These are phyloP conservation scores for Anthonomus grandis DNA, from an alignment of 1,140 invertebrate species.

Conservation along the genomic window DNA sequence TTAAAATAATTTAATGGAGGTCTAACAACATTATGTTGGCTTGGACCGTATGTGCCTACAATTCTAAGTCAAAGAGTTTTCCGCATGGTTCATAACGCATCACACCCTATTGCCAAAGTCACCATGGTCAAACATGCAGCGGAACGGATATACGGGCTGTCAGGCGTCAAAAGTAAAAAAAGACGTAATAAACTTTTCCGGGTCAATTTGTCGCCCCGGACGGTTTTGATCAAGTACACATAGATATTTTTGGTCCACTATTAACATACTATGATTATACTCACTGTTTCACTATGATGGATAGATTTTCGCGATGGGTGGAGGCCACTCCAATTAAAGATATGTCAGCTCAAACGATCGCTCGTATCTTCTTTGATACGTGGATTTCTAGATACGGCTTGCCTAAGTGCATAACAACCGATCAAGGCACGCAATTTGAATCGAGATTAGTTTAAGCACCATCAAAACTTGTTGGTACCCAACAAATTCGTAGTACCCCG, in stretches of 20 bases:
- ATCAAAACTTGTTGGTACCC: no score
- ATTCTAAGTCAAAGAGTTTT: no score
- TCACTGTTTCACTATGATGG: no score
- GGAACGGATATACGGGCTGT: conserved; percentile 31
- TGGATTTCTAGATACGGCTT: conserved; percentile 45
- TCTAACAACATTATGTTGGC: no score
- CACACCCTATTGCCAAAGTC: conserved; percentile 35
- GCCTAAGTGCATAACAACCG: conserved; percentile 45
- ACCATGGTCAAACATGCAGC: no score
- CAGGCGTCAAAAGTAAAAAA: conserved; percentile 36
- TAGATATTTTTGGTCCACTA: conserved; percentile 52
- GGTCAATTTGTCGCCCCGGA: no score
- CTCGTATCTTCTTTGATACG: conserved; percentile 34
- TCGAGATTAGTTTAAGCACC: no score
- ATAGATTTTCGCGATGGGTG: no score
- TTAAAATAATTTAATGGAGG: no score
- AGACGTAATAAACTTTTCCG: not conserved
- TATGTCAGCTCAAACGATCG: conserved; percentile 44
- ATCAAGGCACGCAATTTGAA: conserved; percentile 49
- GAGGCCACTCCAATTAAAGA: no score
- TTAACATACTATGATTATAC: conserved; percentile 42
- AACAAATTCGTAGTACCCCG: no score
- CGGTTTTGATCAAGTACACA: conserved; percentile 15
- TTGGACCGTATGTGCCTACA: no score
- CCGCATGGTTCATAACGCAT: not conserved